Conservation (phyloP, 2,797 vertebrate genomes). For the Bucorvus abyssinicus region DNA sequence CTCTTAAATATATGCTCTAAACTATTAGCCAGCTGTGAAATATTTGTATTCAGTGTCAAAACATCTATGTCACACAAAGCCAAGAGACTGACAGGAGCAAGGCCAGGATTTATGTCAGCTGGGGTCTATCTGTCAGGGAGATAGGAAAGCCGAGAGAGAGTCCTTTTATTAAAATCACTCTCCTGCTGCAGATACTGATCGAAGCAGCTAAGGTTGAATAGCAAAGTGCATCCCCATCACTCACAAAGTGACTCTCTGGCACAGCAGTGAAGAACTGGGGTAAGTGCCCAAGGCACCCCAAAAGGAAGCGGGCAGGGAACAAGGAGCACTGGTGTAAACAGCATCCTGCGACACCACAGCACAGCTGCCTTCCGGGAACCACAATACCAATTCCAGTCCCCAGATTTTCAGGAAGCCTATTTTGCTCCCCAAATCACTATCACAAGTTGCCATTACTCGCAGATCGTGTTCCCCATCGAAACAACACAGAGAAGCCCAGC, state of each 20-base stretch:
- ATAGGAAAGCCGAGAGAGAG: slow-evolving; percentile 57
- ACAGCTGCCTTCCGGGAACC: neutral
- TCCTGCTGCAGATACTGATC: slow-evolving; percentile 61
- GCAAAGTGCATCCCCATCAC: neutral
- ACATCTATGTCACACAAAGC: slow-evolving; percentile 45
- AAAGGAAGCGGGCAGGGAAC: neutral
- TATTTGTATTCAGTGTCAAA: slow-evolving; percentile 66
- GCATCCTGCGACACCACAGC: rapidly evolving
- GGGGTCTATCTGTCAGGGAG: slow-evolving; percentile 62
- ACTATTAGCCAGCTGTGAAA: slow-evolving; percentile 41
- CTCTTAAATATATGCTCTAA: slow-evolving; percentile 29
- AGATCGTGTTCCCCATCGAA: neutral
- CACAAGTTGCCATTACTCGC: neutral
- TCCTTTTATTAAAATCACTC: slow-evolving; percentile 69
- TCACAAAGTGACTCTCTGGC: neutral
- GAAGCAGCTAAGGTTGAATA: slow-evolving; percentile 54
- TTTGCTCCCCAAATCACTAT: neutral
- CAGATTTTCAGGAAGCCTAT: neutral
- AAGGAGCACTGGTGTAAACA: neutral
- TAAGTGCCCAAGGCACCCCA: neutral
- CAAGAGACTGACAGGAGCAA: slow-evolving; percentile 62
- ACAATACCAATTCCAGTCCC: neutral
- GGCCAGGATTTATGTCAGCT: slow-evolving; percentile 62
- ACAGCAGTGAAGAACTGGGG: neutral
- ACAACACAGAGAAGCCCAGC: neutral